These are phyloP conservation scores for Papilio helenus DNA, from an alignment of 1,140 invertebrate genomes.

Conservation along the genomic window DNA sequence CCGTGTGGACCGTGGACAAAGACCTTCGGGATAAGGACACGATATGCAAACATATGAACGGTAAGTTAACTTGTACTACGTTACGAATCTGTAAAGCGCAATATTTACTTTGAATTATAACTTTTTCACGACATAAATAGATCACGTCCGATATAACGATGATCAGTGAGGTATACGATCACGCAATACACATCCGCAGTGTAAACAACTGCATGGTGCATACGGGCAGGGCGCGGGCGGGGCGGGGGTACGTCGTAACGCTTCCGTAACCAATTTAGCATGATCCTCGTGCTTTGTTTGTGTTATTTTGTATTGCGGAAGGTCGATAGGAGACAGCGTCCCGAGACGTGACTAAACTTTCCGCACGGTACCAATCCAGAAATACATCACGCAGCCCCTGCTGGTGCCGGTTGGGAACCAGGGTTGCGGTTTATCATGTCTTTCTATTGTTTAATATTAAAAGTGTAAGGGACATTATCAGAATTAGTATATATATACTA, in stretches of 20 bases:
- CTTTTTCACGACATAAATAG: neutral
- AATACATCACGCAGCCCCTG: constrained; percentile 68
- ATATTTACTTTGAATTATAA: neutral
- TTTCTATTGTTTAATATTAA: neutral
- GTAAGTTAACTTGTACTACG: constrained; percentile 56
- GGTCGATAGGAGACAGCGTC: constrained; percentile 65
- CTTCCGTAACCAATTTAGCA: constrained; percentile 43
- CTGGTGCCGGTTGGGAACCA: constrained; percentile 34
- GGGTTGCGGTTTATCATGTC: neutral
- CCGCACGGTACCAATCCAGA: constrained; percentile 81
- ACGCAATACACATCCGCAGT: neutral
- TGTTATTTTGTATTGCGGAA: constrained; percentile 63
- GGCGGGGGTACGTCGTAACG: constrained; percentile 33
- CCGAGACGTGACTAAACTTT: constrained; percentile 75
- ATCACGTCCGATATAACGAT: neutral
- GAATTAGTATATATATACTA: neutral
- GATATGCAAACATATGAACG: constrained; percentile 73
- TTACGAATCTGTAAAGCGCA: neutral
- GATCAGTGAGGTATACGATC: neutral
- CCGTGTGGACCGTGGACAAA: constrained; percentile 69
- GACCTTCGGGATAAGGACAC: constrained; percentile 71
- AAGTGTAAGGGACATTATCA: neutral
- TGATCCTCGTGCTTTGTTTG: constrained; percentile 42
- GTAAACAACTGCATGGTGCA: constrained; percentile 17
- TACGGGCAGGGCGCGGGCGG: neutral